phyloP scores from a whole-genome alignment of 2,113 vertebrate species.

The Rousettus leschenaultii region DNA sequence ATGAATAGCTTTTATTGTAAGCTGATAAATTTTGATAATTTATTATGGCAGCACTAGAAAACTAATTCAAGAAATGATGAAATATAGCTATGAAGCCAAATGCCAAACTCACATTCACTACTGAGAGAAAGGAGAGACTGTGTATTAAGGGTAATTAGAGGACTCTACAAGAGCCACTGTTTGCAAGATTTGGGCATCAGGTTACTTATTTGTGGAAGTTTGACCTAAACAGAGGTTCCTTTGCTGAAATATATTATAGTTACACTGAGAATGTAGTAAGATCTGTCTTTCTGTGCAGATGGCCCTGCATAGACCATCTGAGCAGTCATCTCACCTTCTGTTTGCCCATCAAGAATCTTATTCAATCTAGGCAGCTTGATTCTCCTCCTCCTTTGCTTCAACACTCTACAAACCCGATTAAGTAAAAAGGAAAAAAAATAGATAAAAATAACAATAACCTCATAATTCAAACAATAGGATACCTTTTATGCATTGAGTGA shows the following conservation, averaged over 20 bases:
- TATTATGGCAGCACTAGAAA: neutral
- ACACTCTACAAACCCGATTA: neutral
- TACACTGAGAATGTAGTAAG: neutral
- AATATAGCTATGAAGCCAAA: neutral
- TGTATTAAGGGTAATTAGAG: neutral
- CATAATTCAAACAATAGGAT: neutral
- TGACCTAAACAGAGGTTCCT: neutral
- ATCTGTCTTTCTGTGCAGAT: neutral
- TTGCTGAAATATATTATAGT: neutral
- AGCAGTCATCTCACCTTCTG: neutral
- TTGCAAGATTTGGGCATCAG: neutral
- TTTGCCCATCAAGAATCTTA: neutral
- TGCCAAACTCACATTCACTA: neutral
- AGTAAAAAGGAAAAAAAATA: neutral
- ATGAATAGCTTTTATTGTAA: neutral
- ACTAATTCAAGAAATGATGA: neutral
- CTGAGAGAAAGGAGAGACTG: neutral
- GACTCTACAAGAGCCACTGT: neutral
- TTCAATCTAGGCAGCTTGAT: neutral
- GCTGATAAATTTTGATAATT: neutral
- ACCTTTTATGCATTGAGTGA: neutral
- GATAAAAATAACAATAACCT: neutral
- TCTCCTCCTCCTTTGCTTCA: neutral
- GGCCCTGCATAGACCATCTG: neutral
- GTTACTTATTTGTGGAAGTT: neutral